Evolutionary conservation across 2,113 vertebrate species (phyloP), one percentile per base, ranked within the genome.

Genomic region (Seriola rivoliana): DNA sequence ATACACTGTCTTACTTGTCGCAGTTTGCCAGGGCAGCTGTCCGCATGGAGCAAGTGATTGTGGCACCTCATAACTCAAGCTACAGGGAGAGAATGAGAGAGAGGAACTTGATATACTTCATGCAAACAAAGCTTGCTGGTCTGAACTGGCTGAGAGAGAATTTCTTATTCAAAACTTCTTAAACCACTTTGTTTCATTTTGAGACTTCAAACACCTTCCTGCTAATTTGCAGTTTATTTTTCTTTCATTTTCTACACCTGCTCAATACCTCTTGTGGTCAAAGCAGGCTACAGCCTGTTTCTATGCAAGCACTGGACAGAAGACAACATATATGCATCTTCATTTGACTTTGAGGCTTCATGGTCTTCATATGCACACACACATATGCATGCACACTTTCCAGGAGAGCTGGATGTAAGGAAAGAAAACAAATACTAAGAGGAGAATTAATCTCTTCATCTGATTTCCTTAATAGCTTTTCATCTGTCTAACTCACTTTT

Each of bases 11-110:
- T 78, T 66, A 46, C 73, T 90, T 89, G 82, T 85, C 79, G 81
- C 75, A 77, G 81, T 90, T 80, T 92, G 88, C 90, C 83, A 80
- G 71, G 71, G 78, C 92, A 93, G 93, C 92, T 93, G 92, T 90
- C 75, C 75, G 75, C 75, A 77, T 76, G 74, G 46, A 74, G 80
- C 88, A 88, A 85, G 88, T 91, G 85, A 90, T 69, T 23, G 73
- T 82, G 88, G 65, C 87, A 82, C 84, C 72, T 81, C 88, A 87
- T 95, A 90, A 90, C 71, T 92, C 82, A 87, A 86, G 10, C 80
- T 72, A 40, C 71, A 80, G 63, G 72, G 19, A 55, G 69, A 79
- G 63, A 87, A 46, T 23, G 75, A 69, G 63, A 66, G 58, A 44
- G 7, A 25, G 60, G 55, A 74, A 72, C 52, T 44, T 52, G 38